Conservation (phyloP, 1,140 invertebrate genomes). For the Drosophila willistoni region DNA sequence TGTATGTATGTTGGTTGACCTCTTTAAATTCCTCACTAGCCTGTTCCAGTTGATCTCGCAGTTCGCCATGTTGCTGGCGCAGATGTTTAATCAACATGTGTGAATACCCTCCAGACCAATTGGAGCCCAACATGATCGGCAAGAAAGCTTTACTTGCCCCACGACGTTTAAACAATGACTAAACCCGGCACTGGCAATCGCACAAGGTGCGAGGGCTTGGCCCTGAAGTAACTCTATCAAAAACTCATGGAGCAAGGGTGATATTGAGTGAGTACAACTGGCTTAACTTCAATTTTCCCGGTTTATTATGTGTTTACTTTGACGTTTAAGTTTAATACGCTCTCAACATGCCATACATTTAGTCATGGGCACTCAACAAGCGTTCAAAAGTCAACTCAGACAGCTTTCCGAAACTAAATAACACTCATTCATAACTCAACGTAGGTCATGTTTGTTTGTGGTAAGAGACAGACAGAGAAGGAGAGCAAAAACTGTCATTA, state of each 20-base stretch:
- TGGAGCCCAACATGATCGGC: constrained; percentile 49
- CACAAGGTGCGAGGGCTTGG: constrained; percentile 19
- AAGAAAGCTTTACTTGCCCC: constrained; percentile 23
- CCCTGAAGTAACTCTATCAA: constrained; percentile 12
- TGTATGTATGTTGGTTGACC: constrained; percentile 29
- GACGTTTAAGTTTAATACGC: constrained; percentile 24
- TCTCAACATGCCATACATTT: constrained; percentile 38
- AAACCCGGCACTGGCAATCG: constrained; percentile 26
- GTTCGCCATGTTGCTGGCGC: constrained; percentile 51
- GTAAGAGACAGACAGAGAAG: neutral
- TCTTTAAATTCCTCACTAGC: constrained; percentile 64
- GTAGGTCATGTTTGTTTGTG: neutral
- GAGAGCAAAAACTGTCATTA: neutral
- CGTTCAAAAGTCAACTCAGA: constrained; percentile 11
- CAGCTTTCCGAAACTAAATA: neutral
- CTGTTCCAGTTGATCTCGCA: constrained; percentile 63
- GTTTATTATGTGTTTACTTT: constrained; percentile 30
- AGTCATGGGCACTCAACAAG: constrained; percentile 21
- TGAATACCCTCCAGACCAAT: constrained; percentile 49
- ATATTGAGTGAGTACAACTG: neutral
- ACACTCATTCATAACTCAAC: constrained; percentile 1
- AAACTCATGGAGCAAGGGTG: constrained; percentile 18
- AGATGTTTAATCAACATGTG: constrained; percentile 70
- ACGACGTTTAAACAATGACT: constrained; percentile 36
- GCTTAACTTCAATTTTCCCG: neutral